Percentiles rank a stretch among this genome's conserved stretches.
These are phyloP conservation scores for Synergus laeviventris DNA, from an alignment of 2,888 invertebrate species.

Conservation along the genomic window DNA sequence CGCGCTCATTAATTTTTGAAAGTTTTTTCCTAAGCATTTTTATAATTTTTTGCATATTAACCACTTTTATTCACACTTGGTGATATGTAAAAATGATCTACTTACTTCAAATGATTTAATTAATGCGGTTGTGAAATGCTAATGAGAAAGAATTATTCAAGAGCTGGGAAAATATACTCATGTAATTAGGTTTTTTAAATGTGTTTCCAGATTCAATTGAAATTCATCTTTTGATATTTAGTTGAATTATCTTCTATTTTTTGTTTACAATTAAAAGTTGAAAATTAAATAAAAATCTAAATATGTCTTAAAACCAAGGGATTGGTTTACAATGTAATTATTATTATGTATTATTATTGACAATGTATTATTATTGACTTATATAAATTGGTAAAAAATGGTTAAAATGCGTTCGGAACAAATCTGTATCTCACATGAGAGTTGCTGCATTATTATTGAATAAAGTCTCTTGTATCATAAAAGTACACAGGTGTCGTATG, in stretches of 20 bases:
- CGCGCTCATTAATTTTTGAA: not conserved
- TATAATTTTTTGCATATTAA: not conserved
- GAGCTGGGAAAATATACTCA: not conserved
- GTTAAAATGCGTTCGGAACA: not conserved
- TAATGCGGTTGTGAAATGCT: not conserved
- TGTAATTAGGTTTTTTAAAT: conserved; percentile 1
- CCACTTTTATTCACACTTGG: not conserved
- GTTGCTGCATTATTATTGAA: not conserved
- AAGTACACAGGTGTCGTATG: not conserved
- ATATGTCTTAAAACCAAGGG: not conserved
- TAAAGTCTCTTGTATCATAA: not conserved
- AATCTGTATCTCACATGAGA: not conserved
- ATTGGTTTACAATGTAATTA: not conserved
- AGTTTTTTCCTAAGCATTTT: not conserved
- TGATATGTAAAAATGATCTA: not conserved
- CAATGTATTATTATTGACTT: too few relatives aligned
- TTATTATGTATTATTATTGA: too few relatives aligned
- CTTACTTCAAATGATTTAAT: not conserved
- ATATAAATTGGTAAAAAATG: not conserved
- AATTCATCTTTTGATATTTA: not conserved
- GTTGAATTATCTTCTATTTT: not conserved
- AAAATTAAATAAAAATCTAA: conserved; percentile 1
- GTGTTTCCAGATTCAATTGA: not conserved
- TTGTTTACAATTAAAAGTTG: not conserved
- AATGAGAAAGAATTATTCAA: not conserved